phyloP scores from a whole-genome alignment of 2,113 vertebrate species.

The Hylia prasina region DNA sequence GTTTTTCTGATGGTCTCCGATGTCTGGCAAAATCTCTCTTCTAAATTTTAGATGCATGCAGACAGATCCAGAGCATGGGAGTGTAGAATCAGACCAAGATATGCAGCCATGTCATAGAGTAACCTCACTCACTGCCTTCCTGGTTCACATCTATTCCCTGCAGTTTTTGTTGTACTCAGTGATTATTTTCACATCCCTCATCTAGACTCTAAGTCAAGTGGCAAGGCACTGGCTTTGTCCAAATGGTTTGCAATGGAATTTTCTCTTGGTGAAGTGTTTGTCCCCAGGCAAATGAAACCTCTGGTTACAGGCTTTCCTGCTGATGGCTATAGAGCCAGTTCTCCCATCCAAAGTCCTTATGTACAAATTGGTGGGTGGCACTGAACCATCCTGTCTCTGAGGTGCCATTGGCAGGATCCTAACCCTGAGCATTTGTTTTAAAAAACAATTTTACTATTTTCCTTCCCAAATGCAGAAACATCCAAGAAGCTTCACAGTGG shows the following conservation, averaged over 20 bases:
- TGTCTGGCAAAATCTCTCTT: not conserved
- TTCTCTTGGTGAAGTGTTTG: not conserved
- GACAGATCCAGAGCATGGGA: not conserved
- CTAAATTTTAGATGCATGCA: not conserved
- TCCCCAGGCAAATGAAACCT: not conserved
- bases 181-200: not conserved
- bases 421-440: not conserved
- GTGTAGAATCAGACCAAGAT: not conserved
- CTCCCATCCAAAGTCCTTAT: not conserved
- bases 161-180: not conserved
- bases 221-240: not conserved
- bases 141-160: not conserved
- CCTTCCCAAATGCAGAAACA: not conserved
- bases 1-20: not conserved
- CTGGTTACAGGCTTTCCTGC: not conserved
- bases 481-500: not conserved
- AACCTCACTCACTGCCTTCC: not conserved
- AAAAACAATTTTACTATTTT: not conserved
- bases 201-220: accelerated
- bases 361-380: not conserved
- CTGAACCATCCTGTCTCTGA: not conserved
- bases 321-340: accelerated
- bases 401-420: not conserved
- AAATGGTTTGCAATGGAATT: not conserved
- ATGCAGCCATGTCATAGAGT: accelerated